Conservation (phyloP, 2,113 vertebrate species). For the Halcyon malimbica region DNA sequence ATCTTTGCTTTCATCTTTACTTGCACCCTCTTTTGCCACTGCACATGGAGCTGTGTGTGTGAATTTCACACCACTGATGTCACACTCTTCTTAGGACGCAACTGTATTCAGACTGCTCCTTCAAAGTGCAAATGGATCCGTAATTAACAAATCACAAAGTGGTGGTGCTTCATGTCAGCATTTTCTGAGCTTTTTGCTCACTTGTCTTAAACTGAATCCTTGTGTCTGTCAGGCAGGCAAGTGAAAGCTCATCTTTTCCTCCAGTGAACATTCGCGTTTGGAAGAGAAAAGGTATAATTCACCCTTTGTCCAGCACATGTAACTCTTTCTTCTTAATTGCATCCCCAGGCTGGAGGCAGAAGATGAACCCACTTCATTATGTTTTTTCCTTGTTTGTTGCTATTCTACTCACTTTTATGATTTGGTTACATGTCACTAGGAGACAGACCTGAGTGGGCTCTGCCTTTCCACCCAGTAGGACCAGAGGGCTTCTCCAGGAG, state of each 20-base stretch:
- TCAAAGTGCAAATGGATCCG: accelerated
- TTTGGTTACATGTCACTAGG: not conserved
- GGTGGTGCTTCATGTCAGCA: not conserved
- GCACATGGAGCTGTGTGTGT: not conserved
- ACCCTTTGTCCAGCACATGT: not conserved
- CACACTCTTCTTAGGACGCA: not conserved
- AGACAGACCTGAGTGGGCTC: not conserved
- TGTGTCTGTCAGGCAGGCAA: not conserved
- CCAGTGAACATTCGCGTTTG: not conserved
- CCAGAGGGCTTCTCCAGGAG: not conserved
- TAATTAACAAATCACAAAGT: not conserved
- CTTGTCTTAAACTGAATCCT: not conserved
- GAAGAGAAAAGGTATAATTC: not conserved
- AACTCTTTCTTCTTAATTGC: not conserved
- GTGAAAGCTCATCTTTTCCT: not conserved
- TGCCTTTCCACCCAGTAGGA: accelerated
- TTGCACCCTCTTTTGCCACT: not conserved
- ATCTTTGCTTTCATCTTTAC: not conserved
- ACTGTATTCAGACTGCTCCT: not conserved
- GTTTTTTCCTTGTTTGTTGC: not conserved
- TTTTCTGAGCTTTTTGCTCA: not conserved
- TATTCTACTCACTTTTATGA: not conserved
- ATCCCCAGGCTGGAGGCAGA: not conserved
- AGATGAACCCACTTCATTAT: not conserved
- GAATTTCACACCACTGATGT: not conserved